Evolutionary conservation across 2,113 vertebrate species (phyloP).

Genomic region (Malurus melanocephalus): DNA sequence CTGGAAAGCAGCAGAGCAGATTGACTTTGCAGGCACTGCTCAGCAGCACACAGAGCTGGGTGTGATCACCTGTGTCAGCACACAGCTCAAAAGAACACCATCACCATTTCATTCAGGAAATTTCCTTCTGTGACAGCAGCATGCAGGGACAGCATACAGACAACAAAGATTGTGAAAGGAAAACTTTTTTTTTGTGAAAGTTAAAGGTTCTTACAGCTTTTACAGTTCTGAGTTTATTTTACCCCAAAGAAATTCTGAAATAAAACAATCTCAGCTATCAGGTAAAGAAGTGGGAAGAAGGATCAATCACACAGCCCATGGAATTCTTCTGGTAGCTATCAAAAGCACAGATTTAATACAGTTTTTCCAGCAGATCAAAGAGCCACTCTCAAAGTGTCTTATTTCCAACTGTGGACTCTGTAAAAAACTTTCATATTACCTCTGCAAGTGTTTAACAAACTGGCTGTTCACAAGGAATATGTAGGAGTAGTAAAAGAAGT

Average conservation of each 20-base stretch:
- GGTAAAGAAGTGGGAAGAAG: not conserved
- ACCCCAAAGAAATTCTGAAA: not conserved
- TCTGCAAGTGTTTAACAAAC: not conserved
- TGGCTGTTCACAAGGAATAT: not conserved
- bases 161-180: not conserved
- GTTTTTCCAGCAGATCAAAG: not conserved
- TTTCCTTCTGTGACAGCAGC: not conserved
- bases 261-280: not conserved
- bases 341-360: not conserved
- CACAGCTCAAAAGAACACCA: not conserved
- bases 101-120: not conserved
- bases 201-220: not conserved
- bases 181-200: not conserved
- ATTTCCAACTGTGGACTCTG: not conserved
- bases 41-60: not conserved
- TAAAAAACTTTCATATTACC: not conserved
- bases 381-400: not conserved
- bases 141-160: not conserved
- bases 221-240: not conserved
- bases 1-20: not conserved
- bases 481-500: not conserved
- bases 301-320: not conserved
- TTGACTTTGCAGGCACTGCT: not conserved
- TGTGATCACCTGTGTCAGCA: not conserved
- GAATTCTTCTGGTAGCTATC: not conserved